Conservation (phyloP, 53 echinoderm and acorn worm genomes). For the Apostichopus leukothele region DNA sequence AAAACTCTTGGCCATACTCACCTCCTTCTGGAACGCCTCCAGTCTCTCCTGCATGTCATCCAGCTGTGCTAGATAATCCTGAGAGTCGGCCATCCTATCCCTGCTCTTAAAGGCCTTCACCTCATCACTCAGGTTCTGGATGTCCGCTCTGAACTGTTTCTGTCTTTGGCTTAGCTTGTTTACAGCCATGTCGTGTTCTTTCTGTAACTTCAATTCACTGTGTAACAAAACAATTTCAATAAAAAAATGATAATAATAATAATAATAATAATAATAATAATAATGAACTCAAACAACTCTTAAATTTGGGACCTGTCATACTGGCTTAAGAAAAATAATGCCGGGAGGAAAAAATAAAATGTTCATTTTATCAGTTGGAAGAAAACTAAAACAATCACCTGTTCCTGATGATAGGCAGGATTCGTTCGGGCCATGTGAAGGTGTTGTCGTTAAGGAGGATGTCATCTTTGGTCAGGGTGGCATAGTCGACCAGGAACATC, state of each 20-base stretch:
- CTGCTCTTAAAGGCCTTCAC: conserved; percentile 88
- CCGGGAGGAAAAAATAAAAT: no score
- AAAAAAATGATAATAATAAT: no score
- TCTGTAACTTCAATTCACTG: conserved; percentile 91
- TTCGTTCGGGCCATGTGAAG: conserved; percentile 95
- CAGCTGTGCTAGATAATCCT: conserved; percentile 73
- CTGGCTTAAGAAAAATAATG: no score
- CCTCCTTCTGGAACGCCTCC: conserved; percentile 89
- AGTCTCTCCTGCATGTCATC: conserved; percentile 73
- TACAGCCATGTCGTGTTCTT: conserved; percentile 93
- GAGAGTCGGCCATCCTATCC: conserved; percentile 95
- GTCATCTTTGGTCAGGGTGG: conserved; percentile 84
- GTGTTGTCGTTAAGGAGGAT: conserved; percentile 90
- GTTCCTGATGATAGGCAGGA: conserved; percentile 92
- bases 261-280: no score
- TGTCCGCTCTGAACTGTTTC: conserved; percentile 71
- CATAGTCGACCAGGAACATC: conserved; percentile 96
- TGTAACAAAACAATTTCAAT: neutral
- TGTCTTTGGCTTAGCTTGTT: conserved; percentile 75
- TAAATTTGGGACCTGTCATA: no score
- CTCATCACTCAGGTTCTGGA: conserved; percentile 72
- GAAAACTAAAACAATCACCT: conserved; percentile 50
- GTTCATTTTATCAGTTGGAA: neutral
- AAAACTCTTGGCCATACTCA: conserved; percentile 13
- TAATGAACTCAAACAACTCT: no score